A percentile compares a stretch with the other conserved stretches of the same genome.
phyloP scores from a whole-genome alignment of 64 coral and sea anemone genomes.

The Platygyra sinensis region DNA sequence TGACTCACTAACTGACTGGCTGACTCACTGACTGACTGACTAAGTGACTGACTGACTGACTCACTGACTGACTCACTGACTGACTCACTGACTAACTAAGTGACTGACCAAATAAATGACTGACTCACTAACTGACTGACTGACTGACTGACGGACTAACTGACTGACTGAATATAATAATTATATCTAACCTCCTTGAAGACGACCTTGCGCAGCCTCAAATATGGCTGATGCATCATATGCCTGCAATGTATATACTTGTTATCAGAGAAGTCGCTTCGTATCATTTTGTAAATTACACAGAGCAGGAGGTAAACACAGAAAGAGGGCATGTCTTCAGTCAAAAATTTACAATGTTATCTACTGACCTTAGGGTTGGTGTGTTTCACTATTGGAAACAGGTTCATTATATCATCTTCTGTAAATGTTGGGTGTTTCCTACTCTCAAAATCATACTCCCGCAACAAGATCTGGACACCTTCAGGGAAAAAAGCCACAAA shows the following conservation, averaged over 20 bases:
- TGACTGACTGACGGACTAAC: too few relatives aligned
- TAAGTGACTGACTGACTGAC: too few relatives aligned
- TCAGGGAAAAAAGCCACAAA: not conserved
- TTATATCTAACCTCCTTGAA: slow-evolving; percentile 81
- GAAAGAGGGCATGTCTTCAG: not conserved
- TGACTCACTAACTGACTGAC: too few relatives aligned
- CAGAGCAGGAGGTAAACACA: too few relatives aligned
- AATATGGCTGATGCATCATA: slow-evolving; percentile 90
- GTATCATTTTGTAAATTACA: not conserved
- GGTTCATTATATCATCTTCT: slow-evolving; percentile 97
- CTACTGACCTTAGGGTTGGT: slow-evolving; percentile 86
- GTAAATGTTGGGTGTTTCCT: slow-evolving; percentile 86
- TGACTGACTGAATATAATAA: too few relatives aligned
- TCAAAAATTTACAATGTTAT: not conserved
- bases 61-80: too few relatives aligned
- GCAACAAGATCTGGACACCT: slow-evolving; percentile 95
- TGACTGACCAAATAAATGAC: too few relatives aligned
- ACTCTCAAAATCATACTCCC: slow-evolving; percentile 89
- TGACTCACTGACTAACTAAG: too few relatives aligned
- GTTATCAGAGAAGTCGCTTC: not conserved
- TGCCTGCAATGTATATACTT: slow-evolving; percentile 4
- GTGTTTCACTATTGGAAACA: slow-evolving; percentile 96
- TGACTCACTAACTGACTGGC: too few relatives aligned
- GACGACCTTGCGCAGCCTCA: slow-evolving; percentile 88
- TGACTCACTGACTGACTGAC: too few relatives aligned